Conservation (phyloP, 2,113 vertebrate genomes). For the Campylorhamphus procurvoides region DNA sequence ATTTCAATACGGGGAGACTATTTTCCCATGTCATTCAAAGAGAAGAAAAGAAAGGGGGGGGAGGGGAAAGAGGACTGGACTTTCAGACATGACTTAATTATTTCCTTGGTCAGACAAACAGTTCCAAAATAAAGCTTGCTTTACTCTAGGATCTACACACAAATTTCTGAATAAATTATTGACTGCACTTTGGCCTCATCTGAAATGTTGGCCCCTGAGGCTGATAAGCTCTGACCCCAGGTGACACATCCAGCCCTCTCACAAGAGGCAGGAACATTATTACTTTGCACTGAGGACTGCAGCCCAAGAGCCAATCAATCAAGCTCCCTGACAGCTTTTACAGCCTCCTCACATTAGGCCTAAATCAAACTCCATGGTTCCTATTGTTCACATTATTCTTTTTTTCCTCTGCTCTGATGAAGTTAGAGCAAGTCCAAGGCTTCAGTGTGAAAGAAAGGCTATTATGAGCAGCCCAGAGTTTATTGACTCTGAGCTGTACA, state of each 20-base stretch:
- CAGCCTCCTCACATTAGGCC: slow-evolving; percentile 64
- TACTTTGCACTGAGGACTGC: slow-evolving; percentile 68
- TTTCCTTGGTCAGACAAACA: background rate
- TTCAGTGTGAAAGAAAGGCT: slow-evolving; percentile 60
- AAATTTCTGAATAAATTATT: slow-evolving; percentile 78
- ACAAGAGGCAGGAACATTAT: slow-evolving; percentile 73
- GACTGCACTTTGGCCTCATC: slow-evolving; percentile 73
- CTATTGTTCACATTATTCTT: slow-evolving; percentile 70
- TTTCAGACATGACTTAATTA: slow-evolving; percentile 24
- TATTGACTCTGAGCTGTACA: slow-evolving; percentile 69
- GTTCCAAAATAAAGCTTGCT: slow-evolving; percentile 31
- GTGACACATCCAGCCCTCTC: slow-evolving; percentile 74
- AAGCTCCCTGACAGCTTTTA: slow-evolving; percentile 75
- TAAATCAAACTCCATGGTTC: slow-evolving; percentile 69
- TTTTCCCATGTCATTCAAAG: background rate
- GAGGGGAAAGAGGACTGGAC: background rate
- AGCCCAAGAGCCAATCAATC: slow-evolving; percentile 73
- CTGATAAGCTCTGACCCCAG: slow-evolving; percentile 80
- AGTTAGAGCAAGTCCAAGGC: slow-evolving; percentile 74
- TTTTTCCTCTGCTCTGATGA: slow-evolving; percentile 54
- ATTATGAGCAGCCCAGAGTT: slow-evolving; percentile 71
- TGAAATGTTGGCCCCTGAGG: slow-evolving; percentile 70
- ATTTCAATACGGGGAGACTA: background rate
- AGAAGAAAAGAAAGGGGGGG: background rate
- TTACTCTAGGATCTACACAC: slow-evolving; percentile 39